Base-by-base conservation (phyloP, 2,888 invertebrate species). In the Cephus nigrinus region DNA sequence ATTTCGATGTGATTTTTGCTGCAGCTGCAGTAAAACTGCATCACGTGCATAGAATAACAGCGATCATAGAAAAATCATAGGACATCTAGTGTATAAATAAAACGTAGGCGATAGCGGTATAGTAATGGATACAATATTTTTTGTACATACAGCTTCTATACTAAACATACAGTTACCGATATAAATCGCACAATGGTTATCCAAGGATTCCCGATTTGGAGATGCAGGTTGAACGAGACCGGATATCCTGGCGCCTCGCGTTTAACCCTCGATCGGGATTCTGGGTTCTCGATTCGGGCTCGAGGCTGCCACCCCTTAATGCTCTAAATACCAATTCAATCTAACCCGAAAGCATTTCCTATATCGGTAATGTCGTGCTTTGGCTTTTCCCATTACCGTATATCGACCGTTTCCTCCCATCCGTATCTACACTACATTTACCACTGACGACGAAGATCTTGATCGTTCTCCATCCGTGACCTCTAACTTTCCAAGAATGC, bases 301-400 rank as follows among this genome's bases (percentile, higher is more conserved):
- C 23, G 9, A 55, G 55, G 23, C 55, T 69, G 78, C 76, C 76
- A 76, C 78, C 78, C 78, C 76, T 78, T 73, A 76, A 68, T 74
- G 68, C 76, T 78, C 78, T 76, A 76, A 78, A 78, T 78, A 78
- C 78, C 76, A 74, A 78, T 78, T 76, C 78, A 78, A 78, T 78
- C 78, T 72, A 74, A 78, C 78, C 78, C 78, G 73, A 76, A 74
- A 76, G 76, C 78, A 78, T 78, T 78, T 76, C 76, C 78, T 76
- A 76, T 76, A 78, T 78, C 76, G 76, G 76, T 78, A 78, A 78
- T 76, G 78, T 68, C 76, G 74, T 78, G 78, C 76, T 78, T 74
- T 73, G 76, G 76, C 76, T 75, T 78, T 78, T 78, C 78, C 78
- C 78, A 78, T 78, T 78, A 78, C 75, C 78, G 75, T 78, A 78